A percentile compares a stretch with the other conserved stretches of the same genome.
Conservation (phyloP, 2,888 invertebrate genomes). For the Hypselothyrea guttata region DNA sequence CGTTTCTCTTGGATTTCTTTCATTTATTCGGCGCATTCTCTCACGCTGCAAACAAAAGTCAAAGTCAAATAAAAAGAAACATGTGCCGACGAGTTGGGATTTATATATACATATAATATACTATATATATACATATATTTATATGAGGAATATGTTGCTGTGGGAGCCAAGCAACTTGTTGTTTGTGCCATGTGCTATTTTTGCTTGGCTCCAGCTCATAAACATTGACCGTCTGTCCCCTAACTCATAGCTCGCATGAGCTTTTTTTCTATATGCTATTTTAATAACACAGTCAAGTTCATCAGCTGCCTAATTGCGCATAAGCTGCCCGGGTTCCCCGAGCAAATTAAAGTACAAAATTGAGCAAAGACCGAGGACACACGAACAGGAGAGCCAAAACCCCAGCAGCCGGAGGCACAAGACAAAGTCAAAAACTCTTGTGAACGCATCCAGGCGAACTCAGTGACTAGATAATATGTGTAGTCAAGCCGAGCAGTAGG, state of each 20-base stretch:
- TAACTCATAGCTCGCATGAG: background rate
- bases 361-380: background rate
- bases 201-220: conserved; percentile 26
- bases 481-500: conserved; percentile 29
- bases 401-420: background rate
- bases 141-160: conserved; percentile 3
- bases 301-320: conserved; percentile 58
- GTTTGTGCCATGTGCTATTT: conserved; percentile 29
- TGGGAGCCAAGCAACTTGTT: conserved; percentile 23
- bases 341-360: conserved; percentile 28
- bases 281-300: conserved; percentile 50
- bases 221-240: conserved; percentile 26
- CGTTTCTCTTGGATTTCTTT: too few species aligned
- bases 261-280: conserved; percentile 25
- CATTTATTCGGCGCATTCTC: conserved; percentile 20
- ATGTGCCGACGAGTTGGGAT: conserved; percentile 31
- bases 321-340: conserved; percentile 27
- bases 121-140: background rate
- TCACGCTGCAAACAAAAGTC: conserved; percentile 24
- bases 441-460: conserved; percentile 29
- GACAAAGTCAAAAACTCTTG: conserved; percentile 1
- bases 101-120: conserved; percentile 10
- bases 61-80: conserved; percentile 36
- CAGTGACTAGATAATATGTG: conserved; percentile 46
- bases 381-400: background rate